Conservation (phyloP, 2,797 vertebrate genomes). For the Chelmon rostratus region DNA sequence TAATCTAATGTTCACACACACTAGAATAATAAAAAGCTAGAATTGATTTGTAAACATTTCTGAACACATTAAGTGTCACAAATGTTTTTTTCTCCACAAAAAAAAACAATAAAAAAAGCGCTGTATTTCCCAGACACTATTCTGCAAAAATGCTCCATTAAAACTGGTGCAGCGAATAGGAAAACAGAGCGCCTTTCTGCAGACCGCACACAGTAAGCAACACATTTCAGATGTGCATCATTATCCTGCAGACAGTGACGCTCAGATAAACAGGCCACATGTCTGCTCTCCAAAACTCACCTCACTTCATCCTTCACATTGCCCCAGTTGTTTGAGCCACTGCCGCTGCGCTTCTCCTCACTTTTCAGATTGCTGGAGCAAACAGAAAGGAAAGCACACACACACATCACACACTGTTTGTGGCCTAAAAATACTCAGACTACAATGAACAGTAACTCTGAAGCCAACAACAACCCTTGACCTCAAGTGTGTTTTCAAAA, state of each 20-base stretch:
- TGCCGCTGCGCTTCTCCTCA: constrained; percentile 95
- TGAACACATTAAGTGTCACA: neutral
- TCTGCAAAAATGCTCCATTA: neutral
- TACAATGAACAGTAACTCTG: neutral
- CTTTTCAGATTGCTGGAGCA: constrained; percentile 92
- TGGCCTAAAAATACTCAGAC: neutral
- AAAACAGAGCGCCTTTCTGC: constrained; percentile 1
- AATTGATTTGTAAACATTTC: neutral
- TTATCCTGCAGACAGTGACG: neutral
- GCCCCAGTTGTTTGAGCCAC: constrained; percentile 96
- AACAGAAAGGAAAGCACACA: constrained; percentile 16
- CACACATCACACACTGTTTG: neutral
- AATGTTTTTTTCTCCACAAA: too few relatives aligned
- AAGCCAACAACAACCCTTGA: constrained; percentile 13
- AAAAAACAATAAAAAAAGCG: too few relatives aligned
- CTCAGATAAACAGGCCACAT: constrained; percentile 17
- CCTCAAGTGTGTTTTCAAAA: neutral
- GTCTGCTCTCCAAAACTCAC: constrained; percentile 84
- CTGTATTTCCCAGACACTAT: neutral
- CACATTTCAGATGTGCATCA: neutral
- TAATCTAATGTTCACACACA: neutral
- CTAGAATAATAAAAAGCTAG: neutral
- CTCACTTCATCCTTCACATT: constrained; percentile 95
- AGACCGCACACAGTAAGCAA: neutral
- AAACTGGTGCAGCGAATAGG: neutral